These are phyloP conservation scores for Carassius auratus DNA, from an alignment of 2,113 vertebrate genomes.

Conservation along the genomic window DNA sequence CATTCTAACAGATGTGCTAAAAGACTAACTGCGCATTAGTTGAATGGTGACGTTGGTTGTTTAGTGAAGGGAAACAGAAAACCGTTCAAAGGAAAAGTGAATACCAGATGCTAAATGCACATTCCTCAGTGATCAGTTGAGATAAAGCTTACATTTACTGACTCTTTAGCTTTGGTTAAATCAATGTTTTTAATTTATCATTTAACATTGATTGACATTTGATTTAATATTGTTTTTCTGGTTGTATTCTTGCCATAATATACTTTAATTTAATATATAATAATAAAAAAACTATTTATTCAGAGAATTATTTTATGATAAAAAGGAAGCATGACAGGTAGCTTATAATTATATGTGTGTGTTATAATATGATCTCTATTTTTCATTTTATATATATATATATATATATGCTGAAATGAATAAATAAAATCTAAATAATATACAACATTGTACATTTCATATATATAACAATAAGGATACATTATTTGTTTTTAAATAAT, in stretches of 20 bases:
- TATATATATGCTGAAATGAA: neutral
- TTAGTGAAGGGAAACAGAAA: neutral
- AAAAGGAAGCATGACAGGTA: neutral
- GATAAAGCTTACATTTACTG: neutral
- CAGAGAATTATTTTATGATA: neutral
- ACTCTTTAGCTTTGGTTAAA: neutral
- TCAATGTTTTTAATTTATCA: neutral
- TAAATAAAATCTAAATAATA: neutral
- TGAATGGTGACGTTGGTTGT: neutral
- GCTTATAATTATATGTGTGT: too few relatives aligned
- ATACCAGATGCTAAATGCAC: neutral
- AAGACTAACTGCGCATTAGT: neutral
- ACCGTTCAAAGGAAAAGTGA: conserved; percentile 4
- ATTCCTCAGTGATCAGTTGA: neutral
- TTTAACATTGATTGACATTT: too few relatives aligned
- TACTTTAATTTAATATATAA: neutral
- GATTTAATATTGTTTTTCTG: neutral
- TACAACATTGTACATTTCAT: too few relatives aligned
- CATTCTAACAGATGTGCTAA: neutral
- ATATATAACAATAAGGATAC: neutral
- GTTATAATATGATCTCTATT: neutral
- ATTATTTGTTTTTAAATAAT: neutral
- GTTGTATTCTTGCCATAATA: neutral
- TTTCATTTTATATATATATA: neutral
- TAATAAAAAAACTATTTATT: neutral